phyloP scores from a whole-genome alignment of 2,797 vertebrate genomes.

The Falco rusticolus region DNA sequence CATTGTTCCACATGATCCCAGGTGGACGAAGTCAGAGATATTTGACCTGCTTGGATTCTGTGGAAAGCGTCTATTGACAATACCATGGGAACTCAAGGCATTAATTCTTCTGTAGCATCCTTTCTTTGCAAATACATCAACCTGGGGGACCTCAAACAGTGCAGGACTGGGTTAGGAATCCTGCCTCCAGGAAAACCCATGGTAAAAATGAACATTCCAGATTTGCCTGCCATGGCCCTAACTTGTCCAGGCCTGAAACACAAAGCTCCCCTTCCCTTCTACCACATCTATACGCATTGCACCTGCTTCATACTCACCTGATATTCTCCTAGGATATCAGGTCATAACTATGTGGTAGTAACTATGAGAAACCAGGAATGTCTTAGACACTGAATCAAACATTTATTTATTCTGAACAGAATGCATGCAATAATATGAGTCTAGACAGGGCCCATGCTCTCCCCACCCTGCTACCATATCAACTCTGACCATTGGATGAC shows the following conservation, averaged over 20 bases:
- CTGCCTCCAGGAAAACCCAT: background rate
- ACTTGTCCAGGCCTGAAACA: background rate
- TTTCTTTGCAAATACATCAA: background rate
- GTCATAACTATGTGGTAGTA: background rate
- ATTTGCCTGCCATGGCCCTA: background rate
- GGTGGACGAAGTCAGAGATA: background rate
- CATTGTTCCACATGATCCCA: background rate
- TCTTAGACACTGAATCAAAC: background rate
- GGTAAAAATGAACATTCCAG: background rate
- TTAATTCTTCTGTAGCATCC: background rate
- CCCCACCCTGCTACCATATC: fast-evolving
- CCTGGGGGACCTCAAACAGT: background rate
- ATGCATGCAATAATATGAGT: background rate
- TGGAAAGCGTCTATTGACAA: background rate
- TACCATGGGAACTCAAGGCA: background rate
- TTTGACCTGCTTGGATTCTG: slow-evolving; percentile 22
- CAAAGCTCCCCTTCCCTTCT: background rate
- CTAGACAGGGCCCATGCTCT: background rate
- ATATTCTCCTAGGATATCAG: background rate
- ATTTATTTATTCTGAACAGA: background rate
- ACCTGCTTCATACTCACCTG: background rate
- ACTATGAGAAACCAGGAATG: background rate
- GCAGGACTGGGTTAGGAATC: background rate
- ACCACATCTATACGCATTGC: background rate
- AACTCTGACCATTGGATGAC: background rate